phyloP scores from a whole-genome alignment of 2,888 invertebrate species.

The Mythimna albipuncta region DNA sequence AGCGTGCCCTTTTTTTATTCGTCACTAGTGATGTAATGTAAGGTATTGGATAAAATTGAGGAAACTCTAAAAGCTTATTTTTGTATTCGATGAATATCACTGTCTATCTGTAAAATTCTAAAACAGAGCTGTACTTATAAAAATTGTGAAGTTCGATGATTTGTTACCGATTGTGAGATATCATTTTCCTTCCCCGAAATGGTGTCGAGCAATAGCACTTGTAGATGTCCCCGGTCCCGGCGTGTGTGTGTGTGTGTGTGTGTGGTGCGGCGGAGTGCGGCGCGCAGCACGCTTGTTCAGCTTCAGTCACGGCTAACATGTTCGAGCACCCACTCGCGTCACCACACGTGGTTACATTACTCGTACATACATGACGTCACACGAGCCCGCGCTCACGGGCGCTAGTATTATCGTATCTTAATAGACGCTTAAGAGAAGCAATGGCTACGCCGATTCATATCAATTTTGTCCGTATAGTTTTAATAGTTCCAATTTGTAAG shows the following conservation, averaged over 20 bases:
- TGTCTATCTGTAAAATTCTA: conserved; percentile 87
- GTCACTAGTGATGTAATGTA: conserved; percentile 87
- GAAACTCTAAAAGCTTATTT: conserved; percentile 90
- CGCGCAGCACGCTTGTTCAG: conserved; percentile 78
- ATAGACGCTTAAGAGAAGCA: conserved; percentile 87
- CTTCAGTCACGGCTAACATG: conserved; percentile 64
- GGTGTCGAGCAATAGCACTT: conserved; percentile 83
- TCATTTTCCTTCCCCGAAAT: conserved; percentile 88
- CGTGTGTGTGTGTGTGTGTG: conserved; percentile 66
- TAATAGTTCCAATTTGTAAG: conserved; percentile 89
- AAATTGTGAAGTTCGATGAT: conserved; percentile 72
- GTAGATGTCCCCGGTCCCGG: conserved; percentile 73
- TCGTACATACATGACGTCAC: conserved; percentile 70
- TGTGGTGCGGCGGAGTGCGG: conserved; percentile 64
- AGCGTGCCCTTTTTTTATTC: conserved; percentile 84
- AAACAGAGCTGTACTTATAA: conserved; percentile 79
- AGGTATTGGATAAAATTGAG: conserved; percentile 88
- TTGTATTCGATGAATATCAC: conserved; percentile 89
- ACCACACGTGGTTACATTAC: conserved; percentile 68
- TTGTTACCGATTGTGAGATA: conserved; percentile 81
- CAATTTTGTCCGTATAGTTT: conserved; percentile 90
- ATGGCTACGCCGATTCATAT: conserved; percentile 90
- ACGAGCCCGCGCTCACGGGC: conserved; percentile 80
- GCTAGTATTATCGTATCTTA: conserved; percentile 86
- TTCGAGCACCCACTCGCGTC: conserved; percentile 61